Percentiles rank a stretch among this genome's conserved stretches.
Conservation (phyloP, 1,140 invertebrate species). For the Ectropis grisescens region DNA sequence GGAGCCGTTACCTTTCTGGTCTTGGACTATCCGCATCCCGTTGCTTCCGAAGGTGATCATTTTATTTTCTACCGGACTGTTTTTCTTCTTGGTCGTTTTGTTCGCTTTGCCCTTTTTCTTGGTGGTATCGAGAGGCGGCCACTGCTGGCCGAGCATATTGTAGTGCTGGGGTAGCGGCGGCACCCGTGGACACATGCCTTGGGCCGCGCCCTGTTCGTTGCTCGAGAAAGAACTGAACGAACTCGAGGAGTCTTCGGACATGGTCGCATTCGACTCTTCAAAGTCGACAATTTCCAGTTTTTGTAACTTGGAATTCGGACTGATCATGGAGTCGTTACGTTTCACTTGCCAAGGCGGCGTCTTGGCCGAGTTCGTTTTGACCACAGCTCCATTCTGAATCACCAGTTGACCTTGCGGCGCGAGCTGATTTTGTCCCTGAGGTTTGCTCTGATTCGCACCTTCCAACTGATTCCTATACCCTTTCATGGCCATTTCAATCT, state of each 20-base stretch:
- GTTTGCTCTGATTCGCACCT: conserved; percentile 39
- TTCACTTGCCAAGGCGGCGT: conserved; percentile 77
- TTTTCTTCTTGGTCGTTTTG: conserved; percentile 71
- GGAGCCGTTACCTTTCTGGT: conserved; percentile 32
- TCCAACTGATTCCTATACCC: conserved; percentile 62
- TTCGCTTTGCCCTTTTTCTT: conserved; percentile 75
- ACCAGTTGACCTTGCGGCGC: conserved; percentile 57
- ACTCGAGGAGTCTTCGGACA: conserved; percentile 36
- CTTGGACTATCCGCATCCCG: conserved; percentile 40
- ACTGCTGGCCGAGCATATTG: conserved; percentile 70
- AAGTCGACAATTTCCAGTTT: conserved; percentile 44
- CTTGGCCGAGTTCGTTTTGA: conserved; percentile 64
- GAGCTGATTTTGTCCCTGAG: conserved; percentile 40
- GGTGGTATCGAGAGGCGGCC: conserved; percentile 70
- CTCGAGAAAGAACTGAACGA: conserved; percentile 29
- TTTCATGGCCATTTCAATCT: conserved; percentile 68
- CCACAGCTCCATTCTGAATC: conserved; percentile 58
- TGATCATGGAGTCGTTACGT: conserved; percentile 39
- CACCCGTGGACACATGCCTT: conserved; percentile 74
- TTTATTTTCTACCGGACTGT: conserved; percentile 55
- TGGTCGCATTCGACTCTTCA: conserved; percentile 32
- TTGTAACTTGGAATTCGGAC: conserved; percentile 40
- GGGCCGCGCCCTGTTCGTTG: conserved; percentile 36
- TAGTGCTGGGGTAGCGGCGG: conserved; percentile 80
- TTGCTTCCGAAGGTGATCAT: conserved; percentile 36